Percentiles rank a stretch among this genome's conserved stretches.
These are phyloP conservation scores for Hypselothyrea guttata DNA, from an alignment of 2,888 invertebrate genomes.

Conservation along the genomic window DNA sequence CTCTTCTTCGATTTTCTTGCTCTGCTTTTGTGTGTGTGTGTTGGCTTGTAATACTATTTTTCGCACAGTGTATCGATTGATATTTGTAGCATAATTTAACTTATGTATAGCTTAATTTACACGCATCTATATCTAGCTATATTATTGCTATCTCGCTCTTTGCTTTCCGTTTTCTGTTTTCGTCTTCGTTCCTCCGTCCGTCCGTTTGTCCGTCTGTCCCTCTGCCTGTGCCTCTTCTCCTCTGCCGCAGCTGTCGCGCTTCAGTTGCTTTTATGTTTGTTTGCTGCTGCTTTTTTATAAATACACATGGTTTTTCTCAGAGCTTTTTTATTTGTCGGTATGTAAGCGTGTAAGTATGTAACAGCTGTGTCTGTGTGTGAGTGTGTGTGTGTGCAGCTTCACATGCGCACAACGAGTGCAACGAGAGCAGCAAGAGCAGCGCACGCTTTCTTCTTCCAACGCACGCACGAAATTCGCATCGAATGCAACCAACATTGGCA, in stretches of 20 bases:
- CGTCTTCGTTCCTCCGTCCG: constrained; percentile 26
- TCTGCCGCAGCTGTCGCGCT: constrained; percentile 47
- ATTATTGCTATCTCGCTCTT: constrained; percentile 34
- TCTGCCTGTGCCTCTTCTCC: no score
- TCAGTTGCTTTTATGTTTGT: constrained; percentile 48
- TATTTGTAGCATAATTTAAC: no score
- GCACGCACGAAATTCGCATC: constrained; percentile 18
- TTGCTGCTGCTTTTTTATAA: constrained; percentile 10
- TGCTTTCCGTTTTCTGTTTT: constrained; percentile 44
- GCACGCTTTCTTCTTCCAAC: constrained; percentile 20
- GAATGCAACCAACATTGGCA: constrained; percentile 43
- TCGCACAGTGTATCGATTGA: no score
- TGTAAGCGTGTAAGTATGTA: background rate
- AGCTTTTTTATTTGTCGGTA: constrained; percentile 7
- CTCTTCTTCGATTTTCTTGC: no score
- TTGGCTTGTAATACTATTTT: constrained; percentile 18
- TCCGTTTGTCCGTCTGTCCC: constrained; percentile 9
- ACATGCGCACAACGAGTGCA: constrained; percentile 25
- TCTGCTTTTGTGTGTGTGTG: background rate
- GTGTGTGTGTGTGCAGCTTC: constrained; percentile 12
- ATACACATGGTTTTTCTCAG: constrained; percentile 12
- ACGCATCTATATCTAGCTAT: no score
- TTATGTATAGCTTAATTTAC: no score
- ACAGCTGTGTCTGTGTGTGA: background rate
- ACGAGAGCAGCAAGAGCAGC: constrained; percentile 3